These are phyloP conservation scores for Tipula unca DNA, from an alignment of 2,888 invertebrate genomes.

Conservation along the genomic window DNA sequence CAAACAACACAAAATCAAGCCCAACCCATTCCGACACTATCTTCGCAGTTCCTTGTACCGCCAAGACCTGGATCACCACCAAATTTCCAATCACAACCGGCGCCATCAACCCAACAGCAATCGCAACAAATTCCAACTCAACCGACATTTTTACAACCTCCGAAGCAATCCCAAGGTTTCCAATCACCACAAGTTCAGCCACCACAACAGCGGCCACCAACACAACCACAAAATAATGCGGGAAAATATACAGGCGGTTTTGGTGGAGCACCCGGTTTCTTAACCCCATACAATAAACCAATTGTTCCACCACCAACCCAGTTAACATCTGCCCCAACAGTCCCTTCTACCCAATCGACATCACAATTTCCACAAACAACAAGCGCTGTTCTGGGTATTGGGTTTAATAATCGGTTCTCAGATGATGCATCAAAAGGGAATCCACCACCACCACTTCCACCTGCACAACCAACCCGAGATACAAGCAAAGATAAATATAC, in stretches of 20 bases:
- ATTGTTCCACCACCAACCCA: background rate
- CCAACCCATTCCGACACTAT: background rate
- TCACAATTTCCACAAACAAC: background rate
- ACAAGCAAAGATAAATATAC: background rate
- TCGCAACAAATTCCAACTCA: background rate
- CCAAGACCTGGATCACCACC: background rate
- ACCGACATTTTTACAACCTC: background rate
- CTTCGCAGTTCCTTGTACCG: background rate
- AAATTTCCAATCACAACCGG: background rate
- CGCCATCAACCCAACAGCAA: background rate
- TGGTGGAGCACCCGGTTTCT: conserved; percentile 15
- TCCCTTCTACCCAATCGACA: background rate
- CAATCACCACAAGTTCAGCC: background rate
- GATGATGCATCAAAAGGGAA: background rate
- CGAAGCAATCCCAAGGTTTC: background rate
- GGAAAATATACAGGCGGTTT: background rate
- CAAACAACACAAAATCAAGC: background rate
- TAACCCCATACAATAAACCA: background rate
- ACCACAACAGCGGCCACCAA: background rate
- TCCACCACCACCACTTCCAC: background rate
- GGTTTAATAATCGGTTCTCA: background rate
- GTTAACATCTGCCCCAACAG: background rate
- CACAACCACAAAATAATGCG: background rate
- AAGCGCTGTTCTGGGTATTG: background rate
- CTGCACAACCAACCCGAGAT: background rate